Evolutionary conservation across 2,797 vertebrate genomes (phyloP), one percentile per base, ranked within the genome.

Genomic region (Eulemur rubriventer): DNA sequence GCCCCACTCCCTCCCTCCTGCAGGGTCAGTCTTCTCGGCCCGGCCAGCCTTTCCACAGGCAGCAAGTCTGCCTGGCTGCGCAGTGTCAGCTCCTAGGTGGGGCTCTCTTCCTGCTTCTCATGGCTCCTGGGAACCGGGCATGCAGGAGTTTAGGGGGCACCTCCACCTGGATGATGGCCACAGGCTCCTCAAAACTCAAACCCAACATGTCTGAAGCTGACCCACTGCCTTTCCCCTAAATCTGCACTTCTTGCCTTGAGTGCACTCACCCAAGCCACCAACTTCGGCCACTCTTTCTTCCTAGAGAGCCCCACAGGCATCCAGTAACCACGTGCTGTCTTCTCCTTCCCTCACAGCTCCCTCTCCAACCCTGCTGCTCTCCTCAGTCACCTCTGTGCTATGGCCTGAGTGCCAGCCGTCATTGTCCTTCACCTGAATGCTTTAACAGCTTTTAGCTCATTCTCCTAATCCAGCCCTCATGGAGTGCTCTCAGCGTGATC

Each of bases 311-410:
- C 30, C 24, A 33, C 18, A 17, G 46, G 24, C 20, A 1, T 2
- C 80, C 46, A 8, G 38, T n/a, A 41, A 30, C 52, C 43, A 28
- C 0, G 0, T 43, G 26, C 7, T 1, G 0, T 46, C 28, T n/a
- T 63, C 57, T 33, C 50, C 28, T 30, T 57, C 50, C 35, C 30
- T 41, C 35, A 4, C 2, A 2, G 41, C 1, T 20, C 16, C 33
- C 4, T n/a, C 7, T 41, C 55, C 26, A 46, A 9, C 22, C 22
- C 50, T 12, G 33, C n/a, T 63, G 26, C 35, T 73, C 46, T 55
- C 22, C 33, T 72, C 65, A 0, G 22, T 76, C 65, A 0, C 20
- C n/a, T 46, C 24, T 4, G 2, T 2, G 43, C 18, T 16, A 0
- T n/a, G 20, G 13, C 50, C 61, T 7, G 7, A 75, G 52, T 67